phyloP scores from a whole-genome alignment of 2,113 vertebrate genomes.

The Talpa occidentalis region DNA sequence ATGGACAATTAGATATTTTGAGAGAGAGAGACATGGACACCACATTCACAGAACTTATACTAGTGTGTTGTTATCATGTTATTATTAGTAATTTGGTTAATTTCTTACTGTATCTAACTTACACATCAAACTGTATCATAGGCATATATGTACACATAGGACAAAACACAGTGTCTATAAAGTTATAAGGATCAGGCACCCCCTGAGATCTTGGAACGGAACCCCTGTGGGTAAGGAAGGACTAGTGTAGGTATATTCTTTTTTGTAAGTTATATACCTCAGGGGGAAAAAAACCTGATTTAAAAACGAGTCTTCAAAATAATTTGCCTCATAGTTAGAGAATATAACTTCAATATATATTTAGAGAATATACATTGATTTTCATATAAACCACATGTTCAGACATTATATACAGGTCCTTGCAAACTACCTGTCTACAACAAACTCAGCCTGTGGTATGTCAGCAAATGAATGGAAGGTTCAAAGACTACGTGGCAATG shows the following conservation, averaged over 20 bases:
- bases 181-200: background rate
- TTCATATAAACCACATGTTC: constrained; percentile 11
- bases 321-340: constrained; percentile 42
- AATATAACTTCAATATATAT: background rate
- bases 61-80: background rate
- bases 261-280: background rate
- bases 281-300: background rate
- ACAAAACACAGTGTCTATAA: background rate
- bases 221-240: background rate
- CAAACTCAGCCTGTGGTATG: background rate
- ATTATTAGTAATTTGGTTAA: background rate
- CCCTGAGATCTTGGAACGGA: background rate
- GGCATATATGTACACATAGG: background rate
- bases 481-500: background rate
- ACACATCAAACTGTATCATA: background rate
- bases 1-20: background rate
- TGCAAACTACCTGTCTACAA: background rate
- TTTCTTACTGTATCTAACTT: no score
- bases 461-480: constrained; percentile 43
- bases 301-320: constrained; percentile 23
- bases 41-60: background rate
- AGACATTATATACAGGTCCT: constrained; percentile 21
- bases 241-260: background rate
- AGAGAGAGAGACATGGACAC: background rate
- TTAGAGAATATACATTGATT: background rate